Evolutionary conservation across 2,888 invertebrate genomes (phyloP), one percentile per base, ranked within the genome.

Genomic region (Oligia strigilis): DNA sequence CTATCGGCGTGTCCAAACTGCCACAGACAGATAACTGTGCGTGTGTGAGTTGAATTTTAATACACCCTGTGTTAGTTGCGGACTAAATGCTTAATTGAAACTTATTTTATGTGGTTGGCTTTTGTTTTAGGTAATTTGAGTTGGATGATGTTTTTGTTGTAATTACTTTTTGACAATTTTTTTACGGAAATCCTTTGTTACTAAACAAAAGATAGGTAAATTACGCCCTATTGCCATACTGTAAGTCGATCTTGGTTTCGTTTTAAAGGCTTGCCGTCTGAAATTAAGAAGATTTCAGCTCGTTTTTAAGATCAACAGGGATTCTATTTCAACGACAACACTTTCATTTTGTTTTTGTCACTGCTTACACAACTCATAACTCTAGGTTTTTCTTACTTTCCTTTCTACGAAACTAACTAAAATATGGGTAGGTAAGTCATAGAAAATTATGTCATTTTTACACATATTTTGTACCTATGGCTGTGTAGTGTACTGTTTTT

Each of bases 1-100:
- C 87, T 95, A 96, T 96, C 96, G 86, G 91, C 91, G 91, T 93
- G 94, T 94, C 95, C 93, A 94, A 95, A 95, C 95, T 95, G 95
- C 95, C 95, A 94, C 94, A 94, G 93, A 93, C 95, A 95, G 96
- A 96, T 96, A 96, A 94, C 92, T 88, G 82, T 91, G 93, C 93
- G 94, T 94, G 94, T 93, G 94, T 82, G 86, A 71, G 93, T 90
- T 91, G 95, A 96, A 96, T 95, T 95, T 95, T 95, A 96, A 95
- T 93, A 93, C 89, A 91, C 86, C 89, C 89, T 90, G 88, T 90
- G 89, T 88, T 90, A 90, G 91, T 90, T 91, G 91, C 81, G 92
- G 92, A 89, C 90, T 91, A 91, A 92, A 91, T 88, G 90, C 87
- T 92, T 93, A 93, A 93, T 93, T 93, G 92, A 92, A 92, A 90